A percentile compares a stretch with the other conserved stretches of the same genome.
Evolutionary conservation across 2,888 invertebrate genomes (phyloP).

Genomic region (Phortica magna): DNA sequence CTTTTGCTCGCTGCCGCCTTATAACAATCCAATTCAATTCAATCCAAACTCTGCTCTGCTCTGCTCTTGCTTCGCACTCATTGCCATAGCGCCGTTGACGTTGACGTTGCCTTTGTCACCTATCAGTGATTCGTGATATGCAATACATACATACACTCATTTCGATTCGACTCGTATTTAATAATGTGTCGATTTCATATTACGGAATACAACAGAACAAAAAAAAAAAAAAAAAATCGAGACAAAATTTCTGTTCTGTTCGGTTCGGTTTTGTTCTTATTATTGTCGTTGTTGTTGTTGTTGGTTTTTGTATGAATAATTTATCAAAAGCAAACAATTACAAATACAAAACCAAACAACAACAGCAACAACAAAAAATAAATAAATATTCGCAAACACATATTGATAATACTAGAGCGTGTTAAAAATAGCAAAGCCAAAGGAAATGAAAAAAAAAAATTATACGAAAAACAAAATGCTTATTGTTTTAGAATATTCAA

Average conservation of each 20-base stretch:
- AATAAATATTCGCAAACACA: not conserved
- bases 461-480: constrained; percentile 1
- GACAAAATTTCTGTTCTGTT: not conserved
- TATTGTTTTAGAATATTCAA: not conserved
- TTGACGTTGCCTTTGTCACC: too few species aligned
- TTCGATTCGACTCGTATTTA: not conserved
- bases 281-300: not conserved
- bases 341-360: not conserved
- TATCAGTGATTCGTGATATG: too few species aligned
- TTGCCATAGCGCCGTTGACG: too few species aligned
- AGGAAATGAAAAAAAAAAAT: not conserved
- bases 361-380: not conserved
- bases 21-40: not conserved
- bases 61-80: too few species aligned
- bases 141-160: not conserved
- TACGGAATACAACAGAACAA: not conserved
- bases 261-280: not conserved
- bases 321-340: constrained; percentile 27
- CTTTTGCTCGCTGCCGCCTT: constrained; percentile 11
- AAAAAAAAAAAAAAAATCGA: too few species aligned
- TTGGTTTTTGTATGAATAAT: constrained; percentile 11
- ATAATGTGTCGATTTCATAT: not conserved
- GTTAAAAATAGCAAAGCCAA: not conserved
- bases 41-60: too few species aligned
- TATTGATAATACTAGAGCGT: not conserved